These are phyloP conservation scores for Solenodon paradoxus DNA, from an alignment of 2,113 vertebrate genomes.

Conservation along the genomic window DNA sequence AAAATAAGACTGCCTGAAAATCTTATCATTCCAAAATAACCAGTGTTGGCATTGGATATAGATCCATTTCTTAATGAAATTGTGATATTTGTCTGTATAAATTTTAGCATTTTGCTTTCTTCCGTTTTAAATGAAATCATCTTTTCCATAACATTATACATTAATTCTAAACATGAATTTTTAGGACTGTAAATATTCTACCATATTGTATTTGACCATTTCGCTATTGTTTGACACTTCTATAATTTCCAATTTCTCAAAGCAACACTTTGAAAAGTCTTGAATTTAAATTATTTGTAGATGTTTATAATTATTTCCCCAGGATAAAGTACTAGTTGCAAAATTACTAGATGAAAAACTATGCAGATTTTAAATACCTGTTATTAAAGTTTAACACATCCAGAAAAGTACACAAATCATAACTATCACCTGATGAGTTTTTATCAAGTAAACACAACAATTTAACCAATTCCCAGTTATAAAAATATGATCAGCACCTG, in stretches of 20 bases:
- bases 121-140: background rate
- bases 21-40: background rate
- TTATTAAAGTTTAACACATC: background rate
- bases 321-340: conserved; percentile 5
- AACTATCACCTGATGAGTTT: background rate
- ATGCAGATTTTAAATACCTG: background rate
- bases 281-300: background rate
- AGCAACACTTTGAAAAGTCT: conserved; percentile 1
- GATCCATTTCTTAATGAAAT: background rate
- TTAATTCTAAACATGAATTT: conserved; percentile 5
- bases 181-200: background rate
- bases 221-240: background rate
- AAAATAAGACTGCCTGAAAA: conserved; percentile 27
- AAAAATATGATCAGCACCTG: background rate
- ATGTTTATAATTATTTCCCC: conserved; percentile 16
- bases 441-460: background rate
- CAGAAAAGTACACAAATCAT: background rate
- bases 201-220: conserved; percentile 3
- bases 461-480: background rate
- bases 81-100: background rate
- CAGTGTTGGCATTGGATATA: background rate
- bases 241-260: conserved; percentile 14
- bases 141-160: background rate
- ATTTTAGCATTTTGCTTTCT: background rate
- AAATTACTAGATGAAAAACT: conserved; percentile 27